Conservation (phyloP, 1,140 invertebrate species). For the Solen grandis region DNA sequence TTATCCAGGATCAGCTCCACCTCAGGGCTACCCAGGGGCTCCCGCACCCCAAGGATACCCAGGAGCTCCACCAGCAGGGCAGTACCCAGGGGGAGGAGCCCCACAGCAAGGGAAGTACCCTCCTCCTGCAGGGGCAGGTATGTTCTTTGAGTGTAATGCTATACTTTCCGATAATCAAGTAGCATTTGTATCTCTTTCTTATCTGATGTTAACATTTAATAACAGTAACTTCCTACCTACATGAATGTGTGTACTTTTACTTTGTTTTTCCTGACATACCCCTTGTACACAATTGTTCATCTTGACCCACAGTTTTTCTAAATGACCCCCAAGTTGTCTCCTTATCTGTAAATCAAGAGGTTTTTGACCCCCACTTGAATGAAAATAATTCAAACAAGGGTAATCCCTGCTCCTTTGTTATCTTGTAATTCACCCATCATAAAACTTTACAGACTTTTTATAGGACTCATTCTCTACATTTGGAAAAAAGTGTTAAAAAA, state of each 20-base stretch:
- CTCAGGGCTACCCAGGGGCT: slow-evolving; percentile 24
- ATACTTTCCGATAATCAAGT: background rate
- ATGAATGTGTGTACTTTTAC: background rate
- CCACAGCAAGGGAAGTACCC: slow-evolving; percentile 3
- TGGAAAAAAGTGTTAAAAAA: too few species aligned
- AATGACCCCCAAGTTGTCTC: too few species aligned
- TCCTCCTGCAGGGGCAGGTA: background rate
- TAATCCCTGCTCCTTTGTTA: too few species aligned
- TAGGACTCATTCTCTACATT: too few species aligned
- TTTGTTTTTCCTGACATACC: background rate
- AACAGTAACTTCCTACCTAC: background rate
- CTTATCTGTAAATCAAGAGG: too few species aligned
- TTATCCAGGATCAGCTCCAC: slow-evolving; percentile 48
- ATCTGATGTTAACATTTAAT: background rate
- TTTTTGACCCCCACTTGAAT: too few species aligned
- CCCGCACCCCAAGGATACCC: slow-evolving; percentile 37
- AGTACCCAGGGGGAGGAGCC: slow-evolving; percentile 42
- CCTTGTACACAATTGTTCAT: background rate
- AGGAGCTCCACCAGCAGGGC: slow-evolving; percentile 47
- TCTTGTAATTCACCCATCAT: too few species aligned
- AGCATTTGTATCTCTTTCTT: too few species aligned
- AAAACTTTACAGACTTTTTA: too few species aligned
- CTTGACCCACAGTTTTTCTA: too few species aligned
- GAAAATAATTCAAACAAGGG: too few species aligned
- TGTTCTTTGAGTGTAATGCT: background rate